Evolutionary conservation across 2,888 invertebrate genomes (phyloP), one percentile per base, ranked within the genome.

Genomic region (Aphodius granarius): DNA sequence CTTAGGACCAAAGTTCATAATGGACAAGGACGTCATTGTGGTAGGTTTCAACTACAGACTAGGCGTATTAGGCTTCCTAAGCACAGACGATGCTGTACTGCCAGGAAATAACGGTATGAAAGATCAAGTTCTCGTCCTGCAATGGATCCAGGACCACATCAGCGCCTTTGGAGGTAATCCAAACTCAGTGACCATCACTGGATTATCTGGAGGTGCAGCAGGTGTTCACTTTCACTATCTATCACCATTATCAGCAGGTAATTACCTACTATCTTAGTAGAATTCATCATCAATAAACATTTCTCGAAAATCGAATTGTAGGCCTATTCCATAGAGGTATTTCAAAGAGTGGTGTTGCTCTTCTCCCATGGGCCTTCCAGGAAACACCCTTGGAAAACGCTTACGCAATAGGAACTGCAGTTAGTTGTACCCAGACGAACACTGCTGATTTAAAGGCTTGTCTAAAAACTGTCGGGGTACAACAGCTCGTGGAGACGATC

Each of bases 41-140:
- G 92, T 93, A 0, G 92, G 91, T 1, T 81, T 93, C 0, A 92
- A 91, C 84, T 93, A 93, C 81, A 88, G 93, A n/a, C 81, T 93
- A 15, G 93, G 93, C 66, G 90, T 91, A 0, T 81, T 93, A 63
- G 93, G 94, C 74, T 94, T 94, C 84, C 86, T 93, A 0, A 93
- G 92, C 82, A 93, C 93, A 0, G 92, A 91, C 5, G 93, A 94
- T 78, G 89, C 89, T 0, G 83, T 89, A 0, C 88, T 92, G 0
- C 90, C 94, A 0, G 92, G 92, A 4, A 94, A 93, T 83, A 90
- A 90, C 80, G 93, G 93, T 0, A 83, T 93, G 62, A 93, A 93
- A 81, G 94, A 94, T 87, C 93, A 93, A 85, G 88, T 88, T 21
- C 88, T 91, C 79, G 93, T 92, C 0, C 84, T 94, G 64, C 89